Conservation (phyloP, 2,113 vertebrate species). For the Callospermophilus lateralis region DNA sequence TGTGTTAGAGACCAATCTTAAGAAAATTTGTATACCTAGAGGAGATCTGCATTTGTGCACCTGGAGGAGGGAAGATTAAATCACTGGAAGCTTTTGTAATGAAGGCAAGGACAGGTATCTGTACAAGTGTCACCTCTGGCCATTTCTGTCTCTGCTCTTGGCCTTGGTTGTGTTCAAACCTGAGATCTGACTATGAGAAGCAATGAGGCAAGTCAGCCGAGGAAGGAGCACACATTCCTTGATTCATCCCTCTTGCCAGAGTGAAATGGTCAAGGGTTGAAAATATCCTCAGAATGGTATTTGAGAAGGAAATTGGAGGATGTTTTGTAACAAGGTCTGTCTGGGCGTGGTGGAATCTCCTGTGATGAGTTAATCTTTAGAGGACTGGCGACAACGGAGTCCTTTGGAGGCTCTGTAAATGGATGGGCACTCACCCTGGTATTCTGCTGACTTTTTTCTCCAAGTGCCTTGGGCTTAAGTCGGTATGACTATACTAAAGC, state of each 20-base stretch:
- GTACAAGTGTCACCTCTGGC: not conserved
- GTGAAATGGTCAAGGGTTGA: not conserved
- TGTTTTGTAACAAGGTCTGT: no score
- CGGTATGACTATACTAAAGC: no score
- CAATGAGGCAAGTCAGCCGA: not conserved
- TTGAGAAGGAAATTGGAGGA: not conserved
- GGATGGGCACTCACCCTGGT: not conserved
- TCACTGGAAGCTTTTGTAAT: not conserved
- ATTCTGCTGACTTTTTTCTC: not conserved
- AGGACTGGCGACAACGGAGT: not conserved
- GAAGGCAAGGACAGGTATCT: not conserved
- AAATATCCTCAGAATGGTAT: fast-evolving
- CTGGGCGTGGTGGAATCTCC: not conserved
- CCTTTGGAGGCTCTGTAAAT: not conserved
- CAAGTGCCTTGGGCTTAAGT: not conserved
- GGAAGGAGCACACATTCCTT: not conserved
- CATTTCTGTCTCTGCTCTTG: not conserved
- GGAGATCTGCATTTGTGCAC: not conserved
- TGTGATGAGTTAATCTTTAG: no score
- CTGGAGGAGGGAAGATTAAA: not conserved
- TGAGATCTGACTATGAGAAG: not conserved
- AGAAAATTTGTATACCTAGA: not conserved
- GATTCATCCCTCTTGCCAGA: not conserved
- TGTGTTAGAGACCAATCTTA: not conserved
- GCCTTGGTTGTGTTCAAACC: not conserved